Conservation (phyloP, 2,888 invertebrate genomes). For the Schrankia costaestrigalis region DNA sequence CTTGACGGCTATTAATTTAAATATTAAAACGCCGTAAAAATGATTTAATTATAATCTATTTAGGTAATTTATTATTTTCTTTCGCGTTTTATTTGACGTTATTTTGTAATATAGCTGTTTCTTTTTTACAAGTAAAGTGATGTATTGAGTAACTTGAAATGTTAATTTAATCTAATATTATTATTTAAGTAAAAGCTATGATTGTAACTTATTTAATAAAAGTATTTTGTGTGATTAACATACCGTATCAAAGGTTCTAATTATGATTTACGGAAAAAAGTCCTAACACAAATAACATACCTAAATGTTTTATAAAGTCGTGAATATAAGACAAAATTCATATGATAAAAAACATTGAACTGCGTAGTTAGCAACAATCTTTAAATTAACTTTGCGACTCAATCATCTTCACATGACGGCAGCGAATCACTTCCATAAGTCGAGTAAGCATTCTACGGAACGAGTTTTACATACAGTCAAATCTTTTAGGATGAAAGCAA, state of each 20-base stretch:
- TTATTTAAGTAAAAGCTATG: too few relatives aligned
- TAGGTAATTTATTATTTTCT: slow-evolving; percentile 6
- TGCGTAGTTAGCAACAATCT: slow-evolving; percentile 29
- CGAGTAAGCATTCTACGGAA: slow-evolving; percentile 25
- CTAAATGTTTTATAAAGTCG: too few relatives aligned
- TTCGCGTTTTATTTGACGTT: background rate
- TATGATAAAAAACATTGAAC: slow-evolving; percentile 5
- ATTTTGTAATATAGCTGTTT: too few relatives aligned
- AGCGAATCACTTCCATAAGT: slow-evolving; percentile 31
- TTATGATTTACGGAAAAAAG: too few relatives aligned
- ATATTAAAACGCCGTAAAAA: slow-evolving; percentile 11
- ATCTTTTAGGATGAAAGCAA: slow-evolving; percentile 34
- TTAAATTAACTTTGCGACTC: slow-evolving; percentile 40
- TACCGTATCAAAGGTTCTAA: too few relatives aligned
- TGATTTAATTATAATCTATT: slow-evolving; percentile 12
- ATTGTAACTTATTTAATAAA: too few relatives aligned
- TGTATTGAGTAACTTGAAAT: too few relatives aligned
- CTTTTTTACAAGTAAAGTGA: too few relatives aligned
- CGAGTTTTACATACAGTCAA: slow-evolving; percentile 50
- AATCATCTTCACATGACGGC: slow-evolving; percentile 34
- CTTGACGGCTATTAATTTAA: slow-evolving; percentile 11
- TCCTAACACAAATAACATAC: too few relatives aligned
- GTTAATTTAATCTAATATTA: too few relatives aligned
- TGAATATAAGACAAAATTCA: slow-evolving; percentile 10
- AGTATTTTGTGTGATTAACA: too few relatives aligned